phyloP scores from a whole-genome alignment of 2,888 invertebrate species.

The Baccha elongata region DNA sequence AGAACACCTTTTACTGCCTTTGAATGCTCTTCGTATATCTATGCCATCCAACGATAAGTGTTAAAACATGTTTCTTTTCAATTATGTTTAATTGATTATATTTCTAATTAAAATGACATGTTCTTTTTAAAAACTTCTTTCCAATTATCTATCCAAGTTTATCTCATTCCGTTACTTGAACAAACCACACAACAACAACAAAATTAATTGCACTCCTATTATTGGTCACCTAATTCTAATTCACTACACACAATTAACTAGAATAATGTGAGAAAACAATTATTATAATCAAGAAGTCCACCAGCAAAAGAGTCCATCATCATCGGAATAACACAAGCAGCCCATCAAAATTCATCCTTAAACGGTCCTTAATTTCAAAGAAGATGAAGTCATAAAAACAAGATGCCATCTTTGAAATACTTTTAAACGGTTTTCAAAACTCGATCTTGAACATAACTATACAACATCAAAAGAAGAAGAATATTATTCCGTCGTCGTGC shows the following conservation, averaged over 20 bases:
- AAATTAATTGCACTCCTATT: conserved; percentile 62
- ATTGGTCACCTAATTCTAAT: conserved; percentile 56
- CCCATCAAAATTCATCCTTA: not conserved
- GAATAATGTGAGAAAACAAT: conserved; percentile 20
- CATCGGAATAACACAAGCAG: not conserved
- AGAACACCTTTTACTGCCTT: too few species aligned
- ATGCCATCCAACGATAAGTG: too few species aligned
- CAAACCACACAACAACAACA: conserved; percentile 7
- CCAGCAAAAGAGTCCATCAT: not conserved
- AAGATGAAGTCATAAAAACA: conserved; percentile 34
- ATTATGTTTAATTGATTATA: too few species aligned
- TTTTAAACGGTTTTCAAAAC: conserved; percentile 33
- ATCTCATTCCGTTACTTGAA: conserved; percentile 44
- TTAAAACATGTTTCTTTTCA: too few species aligned
- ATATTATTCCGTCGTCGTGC: not conserved
- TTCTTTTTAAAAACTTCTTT: not conserved
- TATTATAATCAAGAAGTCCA: conserved; percentile 21
- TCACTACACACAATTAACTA: conserved; percentile 19
- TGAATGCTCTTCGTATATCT: too few species aligned
- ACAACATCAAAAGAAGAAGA: conserved; percentile 2
- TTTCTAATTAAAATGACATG: not conserved
- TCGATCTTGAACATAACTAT: not conserved
- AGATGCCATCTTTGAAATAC: not conserved
- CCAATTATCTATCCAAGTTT: not conserved
- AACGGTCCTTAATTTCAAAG: conserved; percentile 5